These are phyloP conservation scores for Melanophora roralis DNA, from an alignment of 2,888 invertebrate species.

Conservation along the genomic window DNA sequence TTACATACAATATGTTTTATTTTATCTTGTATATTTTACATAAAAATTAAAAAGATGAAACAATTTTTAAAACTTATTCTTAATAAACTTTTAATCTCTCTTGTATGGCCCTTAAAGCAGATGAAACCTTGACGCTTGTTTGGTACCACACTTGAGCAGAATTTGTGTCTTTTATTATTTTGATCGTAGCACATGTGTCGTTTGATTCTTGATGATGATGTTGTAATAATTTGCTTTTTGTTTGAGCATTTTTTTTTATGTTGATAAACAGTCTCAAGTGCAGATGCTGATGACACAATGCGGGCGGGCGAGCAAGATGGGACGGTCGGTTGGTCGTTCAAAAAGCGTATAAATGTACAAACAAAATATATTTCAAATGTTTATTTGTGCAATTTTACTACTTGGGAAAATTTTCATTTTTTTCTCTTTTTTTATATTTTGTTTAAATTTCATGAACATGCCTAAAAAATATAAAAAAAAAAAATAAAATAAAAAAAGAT, in stretches of 20 bases:
- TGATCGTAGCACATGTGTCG: conserved; percentile 25
- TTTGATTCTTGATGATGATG: conserved; percentile 16
- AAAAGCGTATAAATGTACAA: conserved; percentile 30
- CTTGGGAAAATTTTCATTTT: conserved; percentile 25
- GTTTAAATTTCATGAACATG: conserved; percentile 54
- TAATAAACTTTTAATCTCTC: conserved; percentile 18
- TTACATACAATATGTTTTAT: background rate
- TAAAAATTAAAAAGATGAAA: background rate
- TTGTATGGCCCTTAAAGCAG: conserved; percentile 22
- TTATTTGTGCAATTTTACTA: conserved; percentile 55
- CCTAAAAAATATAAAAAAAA: conserved; percentile 48
- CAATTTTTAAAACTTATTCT: conserved; percentile 20
- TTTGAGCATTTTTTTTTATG: background rate
- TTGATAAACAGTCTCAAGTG: conserved; percentile 30
- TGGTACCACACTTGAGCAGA: conserved; percentile 26
- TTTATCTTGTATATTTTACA: background rate
- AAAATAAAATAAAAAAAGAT: conserved; percentile 26
- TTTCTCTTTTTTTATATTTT: conserved; percentile 45
- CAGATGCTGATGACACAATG: conserved; percentile 35
- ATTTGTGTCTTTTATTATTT: conserved; percentile 36
- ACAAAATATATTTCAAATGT: conserved; percentile 60
- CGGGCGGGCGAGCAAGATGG: conserved; percentile 39
- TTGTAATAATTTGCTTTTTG: background rate
- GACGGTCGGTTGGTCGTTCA: conserved; percentile 43
- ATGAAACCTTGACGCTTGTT: conserved; percentile 32